Evolutionary conservation across 2,797 vertebrate genomes (phyloP).

Genomic region (Mico argentatus): DNA sequence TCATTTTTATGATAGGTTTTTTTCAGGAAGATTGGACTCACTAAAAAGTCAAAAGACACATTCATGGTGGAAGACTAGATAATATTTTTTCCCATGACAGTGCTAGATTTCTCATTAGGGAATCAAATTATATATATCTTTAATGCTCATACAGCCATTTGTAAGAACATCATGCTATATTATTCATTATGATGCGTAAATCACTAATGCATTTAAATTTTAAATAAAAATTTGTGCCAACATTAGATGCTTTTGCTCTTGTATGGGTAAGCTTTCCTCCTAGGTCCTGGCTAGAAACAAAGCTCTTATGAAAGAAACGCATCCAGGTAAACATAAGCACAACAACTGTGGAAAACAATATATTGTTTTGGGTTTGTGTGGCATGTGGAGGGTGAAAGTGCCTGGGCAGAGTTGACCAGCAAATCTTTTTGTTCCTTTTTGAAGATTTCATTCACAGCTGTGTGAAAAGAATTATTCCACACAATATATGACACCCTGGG

Average conservation of each 20-base stretch:
- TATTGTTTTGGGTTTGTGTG: fast-evolving
- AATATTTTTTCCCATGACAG: neutral
- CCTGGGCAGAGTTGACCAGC: fast-evolving
- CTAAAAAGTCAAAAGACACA: neutral
- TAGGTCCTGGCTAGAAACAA: fast-evolving
- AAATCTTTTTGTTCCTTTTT: neutral
- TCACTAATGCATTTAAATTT: neutral
- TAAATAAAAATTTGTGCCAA: neutral
- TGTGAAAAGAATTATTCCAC: neutral
- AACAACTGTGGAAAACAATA: neutral
- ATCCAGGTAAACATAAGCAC: fast-evolving
- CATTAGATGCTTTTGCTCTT: neutral
- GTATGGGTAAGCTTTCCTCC: neutral
- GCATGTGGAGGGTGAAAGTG: neutral
- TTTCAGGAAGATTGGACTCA: neutral
- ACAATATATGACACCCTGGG: neutral
- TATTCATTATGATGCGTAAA: fast-evolving
- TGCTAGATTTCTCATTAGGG: neutral
- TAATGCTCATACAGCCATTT: fast-evolving
- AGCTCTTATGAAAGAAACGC: neutral
- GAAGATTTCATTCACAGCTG: neutral
- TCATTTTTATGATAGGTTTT: neutral
- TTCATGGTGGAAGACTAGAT: neutral
- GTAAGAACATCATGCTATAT: fast-evolving
- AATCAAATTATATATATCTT: neutral